Evolutionary conservation across 2,888 invertebrate species (phyloP), one percentile per base, ranked within the genome.

Genomic region (Folsomia manolachei): DNA sequence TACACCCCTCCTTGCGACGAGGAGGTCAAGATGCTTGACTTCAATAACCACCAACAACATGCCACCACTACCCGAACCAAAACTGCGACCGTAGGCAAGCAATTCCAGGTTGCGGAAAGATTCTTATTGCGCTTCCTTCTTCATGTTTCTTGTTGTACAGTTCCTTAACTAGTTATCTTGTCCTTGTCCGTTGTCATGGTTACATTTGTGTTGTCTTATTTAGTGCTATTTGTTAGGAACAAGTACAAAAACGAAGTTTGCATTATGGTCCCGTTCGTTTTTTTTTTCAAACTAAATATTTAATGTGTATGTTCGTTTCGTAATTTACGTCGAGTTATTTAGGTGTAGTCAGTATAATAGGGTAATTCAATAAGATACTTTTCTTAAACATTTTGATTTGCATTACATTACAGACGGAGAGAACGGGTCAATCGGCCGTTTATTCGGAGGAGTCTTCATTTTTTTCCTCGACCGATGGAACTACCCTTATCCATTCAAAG

Each of bases 1-100:
- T 66, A 7, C 24, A 52, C 64, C 27, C 64, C 64, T n/a, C 64
- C 64, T 2, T 64, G 66, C 51, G 66, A 67, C 9, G 56, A 67
- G 1, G 26, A 67, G 1, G 24, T 67, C 23, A 53, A 19, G 53
- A 7, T 19, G 21, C 7, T 56, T n/a, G 56, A 56, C 21, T 9
- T 18, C 9, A 11, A 51, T 18, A 11, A 9, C 9, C 51, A 11
- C 51, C 9, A 51, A 18, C 9, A 51, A 51, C 39, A 39, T 14
- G 39, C 14, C 39, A 7, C 21, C 18, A 19, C 56, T 19, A 14
- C 11, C n/a, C 11, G 4, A n/a, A 39, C 39, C 39, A 51, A 51
- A 51, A 21, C 56, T 56, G 21, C 56, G 4, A 56, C 21, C 4
- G 21, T 24, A 25, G 64, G 19, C 4, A 64, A 64, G 4, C 64